Percentiles rank a stretch among this genome's conserved stretches.
Evolutionary conservation across 2,113 vertebrate species (phyloP).

Genomic region (Calyptommatus sinebrachiatus): DNA sequence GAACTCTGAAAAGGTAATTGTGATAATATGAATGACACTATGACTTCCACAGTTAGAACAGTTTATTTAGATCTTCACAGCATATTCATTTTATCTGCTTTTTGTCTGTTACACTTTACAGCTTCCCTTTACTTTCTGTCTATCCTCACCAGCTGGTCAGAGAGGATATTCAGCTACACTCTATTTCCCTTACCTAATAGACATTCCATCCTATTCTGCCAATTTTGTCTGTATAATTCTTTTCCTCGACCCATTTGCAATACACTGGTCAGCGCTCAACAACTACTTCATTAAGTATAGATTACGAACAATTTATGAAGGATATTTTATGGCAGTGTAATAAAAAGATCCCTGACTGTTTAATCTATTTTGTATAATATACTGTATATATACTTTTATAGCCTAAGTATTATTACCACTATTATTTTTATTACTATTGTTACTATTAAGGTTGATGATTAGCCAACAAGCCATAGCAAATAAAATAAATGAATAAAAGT

Average conservation of each 20-base stretch:
- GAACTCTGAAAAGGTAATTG: not conserved
- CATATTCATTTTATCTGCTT: conserved; percentile 7
- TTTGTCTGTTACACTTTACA: conserved; percentile 36
- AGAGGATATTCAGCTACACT: conserved; percentile 48
- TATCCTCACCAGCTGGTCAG: conserved; percentile 65
- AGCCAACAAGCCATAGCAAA: too few species aligned
- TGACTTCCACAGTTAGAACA: accelerated
- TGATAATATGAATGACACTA: not conserved
- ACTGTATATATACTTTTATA: not conserved
- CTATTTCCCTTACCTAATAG: conserved; percentile 59
- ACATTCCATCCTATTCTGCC: conserved; percentile 58
- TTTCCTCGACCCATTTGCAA: conserved; percentile 58
- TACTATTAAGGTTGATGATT: too few species aligned
- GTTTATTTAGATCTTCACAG: conserved; percentile 16
- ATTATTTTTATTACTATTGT: too few species aligned
- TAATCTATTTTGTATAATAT: not conserved
- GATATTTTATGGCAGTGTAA: conserved; percentile 39
- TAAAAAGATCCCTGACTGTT: conserved; percentile 33
- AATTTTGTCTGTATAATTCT: conserved; percentile 53
- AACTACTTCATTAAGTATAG: conserved; percentile 66
- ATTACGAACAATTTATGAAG: conserved; percentile 46
- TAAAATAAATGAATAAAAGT: too few species aligned
- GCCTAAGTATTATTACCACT: too few species aligned
- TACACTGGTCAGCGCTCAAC: conserved; percentile 55
- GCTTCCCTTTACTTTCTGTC: conserved; percentile 42